A percentile compares a stretch with the other conserved stretches of the same genome.
Evolutionary conservation across 1,140 invertebrate species (phyloP).

Genomic region (Mycetomoellerius zeteki): DNA sequence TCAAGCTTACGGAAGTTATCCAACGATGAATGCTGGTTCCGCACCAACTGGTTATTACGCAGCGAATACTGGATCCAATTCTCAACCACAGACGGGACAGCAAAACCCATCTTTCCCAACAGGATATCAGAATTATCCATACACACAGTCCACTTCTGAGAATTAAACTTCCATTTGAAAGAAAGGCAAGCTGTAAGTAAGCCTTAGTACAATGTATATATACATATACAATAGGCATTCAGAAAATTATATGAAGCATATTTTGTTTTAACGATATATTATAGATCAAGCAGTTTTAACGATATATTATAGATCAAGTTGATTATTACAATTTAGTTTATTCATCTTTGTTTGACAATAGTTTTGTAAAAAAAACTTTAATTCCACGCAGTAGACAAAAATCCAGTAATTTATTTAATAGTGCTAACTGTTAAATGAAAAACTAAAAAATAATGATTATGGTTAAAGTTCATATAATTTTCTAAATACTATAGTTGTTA

Average conservation of each 20-base stretch:
- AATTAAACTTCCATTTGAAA: slow-evolving; percentile 79
- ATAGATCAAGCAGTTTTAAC: background rate
- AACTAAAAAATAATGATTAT: slow-evolving; percentile 1
- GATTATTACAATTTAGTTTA: background rate
- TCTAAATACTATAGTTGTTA: slow-evolving; percentile 53
- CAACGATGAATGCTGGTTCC: slow-evolving; percentile 83
- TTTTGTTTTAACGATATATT: background rate
- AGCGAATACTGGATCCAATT: slow-evolving; percentile 77
- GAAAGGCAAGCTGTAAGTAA: slow-evolving; percentile 79
- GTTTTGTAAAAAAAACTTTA: slow-evolving; percentile 9
- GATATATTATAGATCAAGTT: background rate
- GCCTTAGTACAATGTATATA: slow-evolving; percentile 11
- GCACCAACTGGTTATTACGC: slow-evolving; percentile 83
- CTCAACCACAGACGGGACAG: slow-evolving; percentile 82
- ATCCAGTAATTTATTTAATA: background rate
- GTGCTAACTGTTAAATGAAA: background rate
- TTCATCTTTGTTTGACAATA: slow-evolving; percentile 2
- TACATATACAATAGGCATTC: background rate
- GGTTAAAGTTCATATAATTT: slow-evolving; percentile 60
- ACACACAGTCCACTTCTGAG: slow-evolving; percentile 84
- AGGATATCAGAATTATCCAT: slow-evolving; percentile 86
- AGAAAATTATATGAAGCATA: slow-evolving; percentile 68
- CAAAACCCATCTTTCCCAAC: slow-evolving; percentile 85
- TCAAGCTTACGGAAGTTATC: slow-evolving; percentile 84
- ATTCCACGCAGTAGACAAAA: background rate